These are phyloP conservation scores for Limosa lapponica DNA, from an alignment of 2,797 vertebrate species.

Conservation along the genomic window DNA sequence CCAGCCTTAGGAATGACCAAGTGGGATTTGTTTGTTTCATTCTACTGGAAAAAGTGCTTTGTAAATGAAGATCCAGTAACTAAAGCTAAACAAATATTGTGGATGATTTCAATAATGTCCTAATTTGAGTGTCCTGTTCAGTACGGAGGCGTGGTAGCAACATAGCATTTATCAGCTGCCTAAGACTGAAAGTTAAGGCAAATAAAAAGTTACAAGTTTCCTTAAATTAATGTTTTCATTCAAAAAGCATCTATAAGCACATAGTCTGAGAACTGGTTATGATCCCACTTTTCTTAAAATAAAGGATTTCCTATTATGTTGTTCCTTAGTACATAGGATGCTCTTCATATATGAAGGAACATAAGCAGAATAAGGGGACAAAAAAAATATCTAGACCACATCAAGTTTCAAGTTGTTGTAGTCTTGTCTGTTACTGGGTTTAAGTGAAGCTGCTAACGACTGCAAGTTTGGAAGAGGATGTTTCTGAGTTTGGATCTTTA, in stretches of 20 bases:
- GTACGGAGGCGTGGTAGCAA: neutral
- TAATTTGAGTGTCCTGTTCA: neutral
- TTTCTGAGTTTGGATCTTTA: neutral
- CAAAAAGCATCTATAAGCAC: neutral
- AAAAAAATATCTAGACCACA: neutral
- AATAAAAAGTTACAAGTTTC: neutral
- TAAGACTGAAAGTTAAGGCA: neutral
- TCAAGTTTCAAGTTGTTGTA: neutral
- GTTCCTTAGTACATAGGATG: neutral
- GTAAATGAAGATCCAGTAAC: neutral
- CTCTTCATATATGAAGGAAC: neutral
- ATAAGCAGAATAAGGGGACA: neutral
- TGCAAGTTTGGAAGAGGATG: neutral
- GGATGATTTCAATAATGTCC: neutral
- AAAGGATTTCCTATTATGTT: neutral
- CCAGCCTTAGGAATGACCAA: neutral
- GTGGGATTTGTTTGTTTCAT: neutral
- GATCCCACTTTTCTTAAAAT: neutral
- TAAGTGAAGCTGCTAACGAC: neutral
- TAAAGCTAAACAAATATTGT: neutral
- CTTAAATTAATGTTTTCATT: neutral
- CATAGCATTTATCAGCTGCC: neutral
- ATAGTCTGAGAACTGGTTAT: neutral
- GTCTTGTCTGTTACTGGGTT: neutral
- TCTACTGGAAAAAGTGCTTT: neutral